A percentile compares a stretch with the other conserved stretches of the same genome.
These are phyloP conservation scores for Silurus aristotelis DNA, from an alignment of 2,797 vertebrate species.

Conservation along the genomic window DNA sequence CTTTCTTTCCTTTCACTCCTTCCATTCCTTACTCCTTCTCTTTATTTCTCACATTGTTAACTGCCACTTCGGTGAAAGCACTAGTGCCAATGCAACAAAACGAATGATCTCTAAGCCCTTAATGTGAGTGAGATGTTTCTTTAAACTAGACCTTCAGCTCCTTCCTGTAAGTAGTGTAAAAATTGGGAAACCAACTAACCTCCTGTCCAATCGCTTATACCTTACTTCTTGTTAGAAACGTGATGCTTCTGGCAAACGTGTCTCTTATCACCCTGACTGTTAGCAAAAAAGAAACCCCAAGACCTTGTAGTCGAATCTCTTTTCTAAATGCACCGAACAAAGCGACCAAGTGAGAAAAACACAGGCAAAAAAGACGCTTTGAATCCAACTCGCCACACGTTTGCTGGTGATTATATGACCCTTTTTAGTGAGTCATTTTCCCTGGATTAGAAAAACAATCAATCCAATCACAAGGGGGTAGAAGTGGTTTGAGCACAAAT, in stretches of 20 bases:
- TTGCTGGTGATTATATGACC: conserved; percentile 67
- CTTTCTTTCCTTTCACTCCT: too few species aligned
- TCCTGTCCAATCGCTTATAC: not conserved
- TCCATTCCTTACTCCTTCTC: too few species aligned
- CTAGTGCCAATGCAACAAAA: too few species aligned
- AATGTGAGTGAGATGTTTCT: not conserved
- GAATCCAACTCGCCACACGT: conserved; percentile 57
- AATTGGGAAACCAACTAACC: not conserved
- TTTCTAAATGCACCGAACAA: not conserved
- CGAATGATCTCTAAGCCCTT: not conserved
- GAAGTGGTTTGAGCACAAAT: conserved; percentile 71
- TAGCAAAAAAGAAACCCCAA: conserved; percentile 8
- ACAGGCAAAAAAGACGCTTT: conserved; percentile 54
- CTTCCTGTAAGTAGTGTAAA: not conserved
- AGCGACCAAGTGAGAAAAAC: conserved; percentile 1
- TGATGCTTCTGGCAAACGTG: not conserved
- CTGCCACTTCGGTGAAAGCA: too few species aligned
- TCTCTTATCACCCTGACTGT: not conserved
- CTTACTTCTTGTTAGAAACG: not conserved
- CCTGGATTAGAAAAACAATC: conserved; percentile 81
- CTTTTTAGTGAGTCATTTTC: conserved; percentile 75
- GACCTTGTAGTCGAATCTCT: conserved; percentile 54
- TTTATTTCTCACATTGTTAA: not conserved
- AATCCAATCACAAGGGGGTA: conserved; percentile 73
- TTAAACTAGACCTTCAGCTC: not conserved